A percentile compares a stretch with the other conserved stretches of the same genome.
phyloP scores from a whole-genome alignment of 2,888 invertebrate genomes.

The Stictocephala bisonia region DNA sequence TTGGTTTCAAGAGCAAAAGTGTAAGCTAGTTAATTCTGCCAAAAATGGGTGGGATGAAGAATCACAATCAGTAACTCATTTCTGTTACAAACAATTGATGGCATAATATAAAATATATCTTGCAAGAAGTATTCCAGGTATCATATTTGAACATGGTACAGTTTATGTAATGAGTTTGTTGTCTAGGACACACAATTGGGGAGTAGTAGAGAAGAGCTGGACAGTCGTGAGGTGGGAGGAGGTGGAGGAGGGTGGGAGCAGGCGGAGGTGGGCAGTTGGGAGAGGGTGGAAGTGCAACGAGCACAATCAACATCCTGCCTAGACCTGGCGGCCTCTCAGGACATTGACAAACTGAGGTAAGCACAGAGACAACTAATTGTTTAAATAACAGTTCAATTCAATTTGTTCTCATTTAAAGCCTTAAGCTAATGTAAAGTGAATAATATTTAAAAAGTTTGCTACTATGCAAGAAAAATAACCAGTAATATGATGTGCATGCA shows the following conservation, averaged over 20 bases:
- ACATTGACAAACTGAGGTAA: constrained; percentile 62
- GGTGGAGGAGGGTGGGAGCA: constrained; percentile 20
- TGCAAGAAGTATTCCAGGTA: too few species aligned
- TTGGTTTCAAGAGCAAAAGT: too few species aligned
- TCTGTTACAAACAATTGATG: too few species aligned
- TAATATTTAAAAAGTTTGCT: background rate
- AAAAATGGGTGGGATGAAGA: too few species aligned
- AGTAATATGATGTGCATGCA: too few species aligned
- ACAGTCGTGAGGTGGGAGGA: constrained; percentile 54
- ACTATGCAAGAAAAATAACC: background rate
- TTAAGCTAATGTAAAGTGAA: background rate
- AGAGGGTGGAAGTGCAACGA: constrained; percentile 64
- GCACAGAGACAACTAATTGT: constrained; percentile 34
- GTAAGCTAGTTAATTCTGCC: too few species aligned
- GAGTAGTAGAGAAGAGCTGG: constrained; percentile 63
- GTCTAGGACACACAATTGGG: constrained; percentile 58
- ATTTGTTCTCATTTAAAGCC: too few species aligned
- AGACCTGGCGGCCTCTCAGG: constrained; percentile 68
- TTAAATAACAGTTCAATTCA: too few species aligned
- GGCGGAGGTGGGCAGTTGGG: background rate
- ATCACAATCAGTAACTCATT: too few species aligned
- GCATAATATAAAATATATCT: too few species aligned
- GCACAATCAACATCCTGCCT: constrained; percentile 76
- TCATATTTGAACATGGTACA: too few species aligned
- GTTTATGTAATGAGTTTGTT: too few species aligned